These are phyloP conservation scores for Chascanopsetta lugubris DNA, from an alignment of 2,113 vertebrate genomes.

Conservation along the genomic window DNA sequence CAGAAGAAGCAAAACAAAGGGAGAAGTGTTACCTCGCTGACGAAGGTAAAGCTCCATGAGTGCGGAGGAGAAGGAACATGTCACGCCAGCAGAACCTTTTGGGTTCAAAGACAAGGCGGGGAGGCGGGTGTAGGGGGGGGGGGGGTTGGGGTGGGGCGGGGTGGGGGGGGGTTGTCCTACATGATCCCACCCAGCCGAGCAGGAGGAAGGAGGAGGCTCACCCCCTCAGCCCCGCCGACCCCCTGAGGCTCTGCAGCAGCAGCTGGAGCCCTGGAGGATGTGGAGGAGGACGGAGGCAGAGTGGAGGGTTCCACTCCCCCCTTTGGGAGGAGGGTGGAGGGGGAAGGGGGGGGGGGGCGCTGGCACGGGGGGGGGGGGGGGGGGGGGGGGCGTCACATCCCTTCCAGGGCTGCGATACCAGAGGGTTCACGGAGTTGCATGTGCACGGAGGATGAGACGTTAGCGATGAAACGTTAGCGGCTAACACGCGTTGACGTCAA, in stretches of 20 bases:
- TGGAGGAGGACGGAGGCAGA: constrained; percentile 53
- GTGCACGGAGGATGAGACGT: constrained; percentile 8
- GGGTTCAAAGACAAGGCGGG: constrained; percentile 23
- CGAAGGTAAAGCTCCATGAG: constrained; percentile 62
- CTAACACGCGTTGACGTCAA: too few relatives aligned
- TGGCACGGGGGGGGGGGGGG: constrained; percentile 26
- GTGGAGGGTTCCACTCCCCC: constrained; percentile 30
- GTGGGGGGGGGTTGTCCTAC: constrained; percentile 47
- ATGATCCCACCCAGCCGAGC: constrained; percentile 45
- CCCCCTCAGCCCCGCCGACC: constrained; percentile 15
- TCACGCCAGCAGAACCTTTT: constrained; percentile 27
- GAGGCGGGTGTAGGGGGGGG: too few relatives aligned
- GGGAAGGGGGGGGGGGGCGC: constrained; percentile 44
- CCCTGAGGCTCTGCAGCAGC: constrained; percentile 43
- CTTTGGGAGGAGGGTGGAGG: constrained; percentile 36
- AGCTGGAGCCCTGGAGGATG: constrained; percentile 22
- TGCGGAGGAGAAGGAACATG: constrained; percentile 15
- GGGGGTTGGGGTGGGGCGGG: too few relatives aligned
- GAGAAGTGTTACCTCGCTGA: constrained; percentile 63
- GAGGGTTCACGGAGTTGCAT: too few relatives aligned
- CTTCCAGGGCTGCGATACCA: constrained; percentile 46
- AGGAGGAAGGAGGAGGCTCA: constrained; percentile 28
- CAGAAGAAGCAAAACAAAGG: background rate
- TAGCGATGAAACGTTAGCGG: too few relatives aligned
- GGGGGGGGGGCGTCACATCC: constrained; percentile 55